A percentile compares a stretch with the other conserved stretches of the same genome.
Conservation (phyloP, 37 sponge, comb jelly and placozoan genomes). For the Agelas oroides region DNA sequence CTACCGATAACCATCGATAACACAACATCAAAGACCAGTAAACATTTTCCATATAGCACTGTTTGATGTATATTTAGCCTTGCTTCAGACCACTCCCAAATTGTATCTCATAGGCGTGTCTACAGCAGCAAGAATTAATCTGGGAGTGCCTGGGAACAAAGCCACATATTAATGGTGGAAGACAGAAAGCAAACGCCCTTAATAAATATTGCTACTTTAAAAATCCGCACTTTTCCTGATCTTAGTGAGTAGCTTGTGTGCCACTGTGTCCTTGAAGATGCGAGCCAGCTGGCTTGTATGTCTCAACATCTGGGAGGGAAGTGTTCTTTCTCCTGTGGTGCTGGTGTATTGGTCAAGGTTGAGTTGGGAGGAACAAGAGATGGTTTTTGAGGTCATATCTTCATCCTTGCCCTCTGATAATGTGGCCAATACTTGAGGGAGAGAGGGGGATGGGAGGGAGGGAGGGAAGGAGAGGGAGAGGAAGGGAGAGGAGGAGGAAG, state of each 20-base stretch:
- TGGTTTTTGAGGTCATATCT: neutral
- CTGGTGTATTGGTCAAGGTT: neutral
- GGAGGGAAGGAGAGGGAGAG: neutral
- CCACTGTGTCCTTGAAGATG: slow-evolving; percentile 1
- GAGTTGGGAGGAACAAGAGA: neutral
- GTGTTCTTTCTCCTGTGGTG: too few species aligned
- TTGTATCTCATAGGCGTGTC: too few species aligned
- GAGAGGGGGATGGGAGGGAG: slow-evolving; percentile 2
- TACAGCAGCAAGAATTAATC: too few species aligned
- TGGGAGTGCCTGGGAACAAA: too few species aligned
- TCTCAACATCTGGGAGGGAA: too few species aligned
- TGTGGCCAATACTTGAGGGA: neutral
- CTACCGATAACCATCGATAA: too few species aligned
- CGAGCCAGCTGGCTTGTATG: neutral
- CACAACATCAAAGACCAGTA: too few species aligned
- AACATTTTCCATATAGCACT: too few species aligned
- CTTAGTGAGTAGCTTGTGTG: slow-evolving; percentile 9
- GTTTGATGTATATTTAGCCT: too few species aligned
- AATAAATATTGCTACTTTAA: neutral
- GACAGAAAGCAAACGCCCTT: too few species aligned
- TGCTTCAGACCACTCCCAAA: too few species aligned
- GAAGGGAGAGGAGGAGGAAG: slow-evolving; percentile 1
- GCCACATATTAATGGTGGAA: too few species aligned
- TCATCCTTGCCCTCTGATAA: neutral
- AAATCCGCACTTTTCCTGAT: neutral